phyloP scores from a whole-genome alignment of 2,113 vertebrate genomes.

The Hyperoodon ampullatus region DNA sequence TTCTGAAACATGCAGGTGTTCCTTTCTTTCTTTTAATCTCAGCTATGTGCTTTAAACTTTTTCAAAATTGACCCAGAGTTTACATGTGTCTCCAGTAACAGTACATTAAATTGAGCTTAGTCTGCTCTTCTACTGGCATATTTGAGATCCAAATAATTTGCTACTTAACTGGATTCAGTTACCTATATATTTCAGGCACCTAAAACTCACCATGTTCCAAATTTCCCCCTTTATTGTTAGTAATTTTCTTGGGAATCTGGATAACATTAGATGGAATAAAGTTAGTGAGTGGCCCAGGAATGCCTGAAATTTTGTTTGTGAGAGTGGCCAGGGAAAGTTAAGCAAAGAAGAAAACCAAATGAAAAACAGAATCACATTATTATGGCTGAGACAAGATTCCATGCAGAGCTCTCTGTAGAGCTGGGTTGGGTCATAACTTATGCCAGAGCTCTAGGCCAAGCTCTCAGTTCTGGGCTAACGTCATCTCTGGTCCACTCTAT shows the following conservation, averaged over 20 bases:
- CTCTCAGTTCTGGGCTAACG: background rate
- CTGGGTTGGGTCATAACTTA: background rate
- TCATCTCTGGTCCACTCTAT: background rate
- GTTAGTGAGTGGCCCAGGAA: background rate
- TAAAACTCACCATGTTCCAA: background rate
- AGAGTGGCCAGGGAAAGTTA: background rate
- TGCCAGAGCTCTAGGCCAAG: background rate
- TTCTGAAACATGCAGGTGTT: background rate
- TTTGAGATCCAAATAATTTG: background rate
- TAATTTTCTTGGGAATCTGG: background rate
- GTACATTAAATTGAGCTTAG: background rate
- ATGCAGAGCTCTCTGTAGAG: background rate
- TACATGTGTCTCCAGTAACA: background rate
- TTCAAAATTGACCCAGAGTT: background rate
- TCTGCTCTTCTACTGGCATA: background rate
- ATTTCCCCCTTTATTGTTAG: background rate
- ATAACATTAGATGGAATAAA: background rate
- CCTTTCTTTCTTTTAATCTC: background rate
- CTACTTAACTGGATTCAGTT: background rate
- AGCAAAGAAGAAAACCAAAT: background rate
- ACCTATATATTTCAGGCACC: background rate
- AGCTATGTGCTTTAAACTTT: background rate
- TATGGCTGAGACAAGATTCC: background rate
- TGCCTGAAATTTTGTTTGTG: background rate
- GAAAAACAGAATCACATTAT: background rate